Evolutionary conservation across 2,113 vertebrate species (phyloP).

Genomic region (Gallinago paraguaiae): DNA sequence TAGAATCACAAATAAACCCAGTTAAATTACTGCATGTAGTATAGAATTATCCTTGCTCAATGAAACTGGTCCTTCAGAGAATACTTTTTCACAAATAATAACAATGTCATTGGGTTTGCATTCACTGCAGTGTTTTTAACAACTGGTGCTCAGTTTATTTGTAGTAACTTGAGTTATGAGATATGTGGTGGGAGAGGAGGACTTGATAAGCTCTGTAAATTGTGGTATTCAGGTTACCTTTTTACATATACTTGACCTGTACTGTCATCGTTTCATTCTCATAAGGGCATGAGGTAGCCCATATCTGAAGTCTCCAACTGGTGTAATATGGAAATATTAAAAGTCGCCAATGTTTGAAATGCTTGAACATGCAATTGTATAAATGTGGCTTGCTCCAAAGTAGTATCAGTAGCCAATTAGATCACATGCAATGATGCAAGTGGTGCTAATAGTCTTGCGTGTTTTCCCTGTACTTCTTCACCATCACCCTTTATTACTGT

Average conservation of each 20-base stretch:
- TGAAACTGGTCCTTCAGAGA: background rate
- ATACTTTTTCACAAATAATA: background rate
- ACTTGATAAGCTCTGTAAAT: background rate
- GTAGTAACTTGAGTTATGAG: background rate
- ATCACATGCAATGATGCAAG: background rate
- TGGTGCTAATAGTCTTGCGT: constrained; percentile 1
- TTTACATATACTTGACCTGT: background rate
- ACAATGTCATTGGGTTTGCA: background rate
- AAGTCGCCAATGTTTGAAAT: background rate
- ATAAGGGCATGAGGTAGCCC: background rate
- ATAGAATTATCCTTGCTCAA: background rate
- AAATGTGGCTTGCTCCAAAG: background rate
- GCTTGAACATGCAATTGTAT: background rate
- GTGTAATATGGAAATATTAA: background rate
- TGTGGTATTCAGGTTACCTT: background rate
- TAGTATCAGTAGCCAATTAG: background rate
- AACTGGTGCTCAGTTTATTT: background rate
- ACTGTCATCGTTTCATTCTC: background rate
- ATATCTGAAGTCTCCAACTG: background rate
- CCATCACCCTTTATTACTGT: background rate
- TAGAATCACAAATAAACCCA: background rate
- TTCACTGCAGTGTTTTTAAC: background rate
- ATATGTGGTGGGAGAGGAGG: background rate
- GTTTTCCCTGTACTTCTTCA: constrained; percentile 31
- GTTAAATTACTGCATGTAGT: background rate